Evolutionary conservation across 1,140 invertebrate genomes (phyloP), one percentile per base, ranked within the genome.

Genomic region (Coelopa frigida): DNA sequence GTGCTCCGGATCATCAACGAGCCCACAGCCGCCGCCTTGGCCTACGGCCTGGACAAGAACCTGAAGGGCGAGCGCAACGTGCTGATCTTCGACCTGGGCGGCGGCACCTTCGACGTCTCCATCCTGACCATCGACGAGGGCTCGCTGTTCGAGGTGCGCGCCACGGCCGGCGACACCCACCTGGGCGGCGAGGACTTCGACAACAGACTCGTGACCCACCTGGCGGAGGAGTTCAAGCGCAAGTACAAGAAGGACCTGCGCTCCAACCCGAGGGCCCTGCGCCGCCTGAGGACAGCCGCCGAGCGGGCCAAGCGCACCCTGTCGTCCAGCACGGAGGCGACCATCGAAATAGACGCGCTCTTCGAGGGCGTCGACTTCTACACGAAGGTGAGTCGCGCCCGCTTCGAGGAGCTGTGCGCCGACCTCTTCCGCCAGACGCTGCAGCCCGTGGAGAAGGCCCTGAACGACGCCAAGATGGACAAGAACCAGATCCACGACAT

Each of bases 41-140:
- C 83, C 33, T 85, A 80, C 77, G 92, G 77, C 64, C 78, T 77
- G 70, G 85, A 89, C 56, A 83, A 83, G 58, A 87, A 81, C 67
- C 74, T 78, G 2, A 77, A 82, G 73, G 89, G 89, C 2, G 81
- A 86, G 51, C 80, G 78, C 50, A 85, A 82, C 55, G 79, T 86
- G 3, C 69, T 85, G 0, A 84, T 85, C 44, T 86, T 84, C 49
- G 83, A 86, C 60, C 70, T 86, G 22, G 83, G 83, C 7, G 83
- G 83, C 42, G 82, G 83, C 22, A 84, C 83, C 33, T 85, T 85
- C 52, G 89, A 94, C 70, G 89, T 93, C 1, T 93, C 89, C 14
- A 81, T 94, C 41, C 66, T 94, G 3, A 80, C 83, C 43, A 92
- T 94, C 66, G 84, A 85, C 50, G 87, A 92, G 70, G 90, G 89